Base-by-base conservation (phyloP, 2,888 invertebrate genomes). In the Calliphora vomitoria region DNA sequence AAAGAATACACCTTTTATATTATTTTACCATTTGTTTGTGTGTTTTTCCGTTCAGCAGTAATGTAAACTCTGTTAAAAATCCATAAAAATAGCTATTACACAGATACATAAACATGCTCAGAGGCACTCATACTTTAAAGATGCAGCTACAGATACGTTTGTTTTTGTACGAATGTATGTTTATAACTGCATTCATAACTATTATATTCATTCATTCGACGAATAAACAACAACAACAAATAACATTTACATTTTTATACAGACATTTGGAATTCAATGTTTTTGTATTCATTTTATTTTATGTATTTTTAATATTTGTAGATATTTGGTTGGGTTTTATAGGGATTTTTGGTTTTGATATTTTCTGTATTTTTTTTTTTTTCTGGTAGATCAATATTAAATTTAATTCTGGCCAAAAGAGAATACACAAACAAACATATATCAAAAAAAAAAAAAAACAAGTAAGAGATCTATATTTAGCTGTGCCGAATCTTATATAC, bases 11-110 rank as follows among this genome's bases (percentile, higher is more conserved):
- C 3, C 41, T 64, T 78, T 75, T 50, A n/a, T 47, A 74, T 79
- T 58, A 18, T 68, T 68, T n/a, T 35, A 35, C 6, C 5, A 35
- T 72, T 38, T 31, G 58, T 55, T 75, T 50, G 75, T 50, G 38
- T 25, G 18, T 44, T 31, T 31, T 47, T 85, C 69, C 62, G 18
- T 74, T 31, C 25, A 20, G 13, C 75, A 55, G 68, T 15, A 47
- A 78, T 68, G 66, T 76, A 84, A 84, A 81, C 81, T 75, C 66
- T 81, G 76, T 87, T 81, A 84, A 87, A 80, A 84, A 78, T 66
- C 72, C 72, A 84, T 83, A 87, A 84, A 80, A 81, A 75, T 62
- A 50, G 76, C 64, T 76, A 58, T 75, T 82, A 58, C 35, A 35
- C 55, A n/a, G 35, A 41, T n/a, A 38, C 3, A 31, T 11, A 25